Evolutionary conservation across 2,797 vertebrate genomes (phyloP).

Genomic region (Chelidonichthys spinosus): DNA sequence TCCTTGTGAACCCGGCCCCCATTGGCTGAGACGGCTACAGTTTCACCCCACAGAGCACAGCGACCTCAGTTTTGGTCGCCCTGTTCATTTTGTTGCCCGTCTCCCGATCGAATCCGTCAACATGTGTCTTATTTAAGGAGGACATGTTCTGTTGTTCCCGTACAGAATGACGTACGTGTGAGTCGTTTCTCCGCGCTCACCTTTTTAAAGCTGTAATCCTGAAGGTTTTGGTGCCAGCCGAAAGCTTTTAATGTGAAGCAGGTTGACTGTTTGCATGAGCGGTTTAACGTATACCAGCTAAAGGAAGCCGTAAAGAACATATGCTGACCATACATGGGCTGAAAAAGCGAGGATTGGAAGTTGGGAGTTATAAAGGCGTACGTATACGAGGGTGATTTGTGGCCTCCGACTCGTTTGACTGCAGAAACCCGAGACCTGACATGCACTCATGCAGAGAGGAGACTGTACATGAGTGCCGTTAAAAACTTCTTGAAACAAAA

Average conservation of each 20-base stretch:
- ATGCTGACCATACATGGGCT: neutral
- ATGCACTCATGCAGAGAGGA: neutral
- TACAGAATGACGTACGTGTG: no score
- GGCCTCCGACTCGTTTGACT: neutral
- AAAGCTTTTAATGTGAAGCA: conserved; percentile 13
- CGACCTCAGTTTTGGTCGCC: neutral
- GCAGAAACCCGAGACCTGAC: neutral
- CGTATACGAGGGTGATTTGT: neutral
- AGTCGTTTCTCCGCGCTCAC: neutral
- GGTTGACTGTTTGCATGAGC: conserved; percentile 8
- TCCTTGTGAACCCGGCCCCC: conserved; percentile 47
- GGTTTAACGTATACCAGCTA: neutral
- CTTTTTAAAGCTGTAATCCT: conserved; percentile 2
- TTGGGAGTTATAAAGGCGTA: neutral
- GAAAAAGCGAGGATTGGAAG: neutral
- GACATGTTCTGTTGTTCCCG: neutral
- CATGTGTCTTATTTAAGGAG: neutral
- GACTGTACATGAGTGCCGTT: neutral
- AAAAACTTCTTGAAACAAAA: no score
- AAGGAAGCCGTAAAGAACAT: neutral
- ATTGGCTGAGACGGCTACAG: conserved; percentile 31
- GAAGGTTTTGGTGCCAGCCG: conserved; percentile 15
- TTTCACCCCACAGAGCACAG: conserved; percentile 37
- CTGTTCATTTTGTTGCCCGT: no score
- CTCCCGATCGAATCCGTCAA: no score